Conservation (phyloP, 2,113 vertebrate genomes). For the Myanophis thanlyinensis region DNA sequence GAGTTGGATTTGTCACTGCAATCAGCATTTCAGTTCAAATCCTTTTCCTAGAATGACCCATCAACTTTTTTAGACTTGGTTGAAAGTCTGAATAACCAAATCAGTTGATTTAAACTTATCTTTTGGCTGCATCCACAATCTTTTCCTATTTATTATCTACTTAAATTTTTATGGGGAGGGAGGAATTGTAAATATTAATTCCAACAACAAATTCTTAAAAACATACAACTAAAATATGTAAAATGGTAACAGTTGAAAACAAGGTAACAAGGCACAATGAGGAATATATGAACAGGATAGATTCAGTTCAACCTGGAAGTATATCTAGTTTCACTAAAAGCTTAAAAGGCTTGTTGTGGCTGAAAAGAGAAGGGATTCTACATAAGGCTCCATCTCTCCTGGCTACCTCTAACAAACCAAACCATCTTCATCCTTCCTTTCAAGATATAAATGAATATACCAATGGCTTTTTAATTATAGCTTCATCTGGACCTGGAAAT, state of each 20-base stretch:
- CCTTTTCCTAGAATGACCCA: background rate
- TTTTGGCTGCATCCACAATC: background rate
- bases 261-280: background rate
- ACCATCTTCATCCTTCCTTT: background rate
- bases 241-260: background rate
- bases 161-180: background rate
- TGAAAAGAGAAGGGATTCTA: background rate
- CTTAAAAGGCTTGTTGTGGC: background rate
- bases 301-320: background rate
- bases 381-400: background rate
- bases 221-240: background rate
- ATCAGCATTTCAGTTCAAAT: background rate
- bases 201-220: background rate
- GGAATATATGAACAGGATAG: background rate
- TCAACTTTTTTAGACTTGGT: background rate
- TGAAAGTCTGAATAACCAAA: background rate
- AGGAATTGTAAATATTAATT: background rate
- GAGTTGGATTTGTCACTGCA: background rate
- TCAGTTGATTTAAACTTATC: background rate
- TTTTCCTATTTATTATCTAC: background rate
- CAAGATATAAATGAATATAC: background rate
- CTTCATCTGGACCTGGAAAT: background rate
- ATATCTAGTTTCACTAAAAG: background rate
- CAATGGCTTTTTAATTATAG: background rate
- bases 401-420: background rate